A percentile compares a stretch with the other conserved stretches of the same genome.
Evolutionary conservation across 2,888 invertebrate species (phyloP).

Genomic region (Eulithis testata): DNA sequence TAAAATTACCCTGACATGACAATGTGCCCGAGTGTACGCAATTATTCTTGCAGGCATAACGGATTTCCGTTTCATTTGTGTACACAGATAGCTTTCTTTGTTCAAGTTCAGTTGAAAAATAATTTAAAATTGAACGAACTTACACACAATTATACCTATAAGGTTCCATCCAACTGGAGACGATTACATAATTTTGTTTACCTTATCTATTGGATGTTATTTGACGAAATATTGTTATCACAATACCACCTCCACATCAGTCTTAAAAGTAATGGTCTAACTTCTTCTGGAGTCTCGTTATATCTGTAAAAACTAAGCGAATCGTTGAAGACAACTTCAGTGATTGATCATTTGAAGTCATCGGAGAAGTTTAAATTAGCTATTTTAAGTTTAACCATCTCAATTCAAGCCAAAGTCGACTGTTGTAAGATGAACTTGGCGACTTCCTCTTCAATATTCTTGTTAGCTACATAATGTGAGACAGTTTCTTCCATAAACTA

Average conservation of each 20-base stretch:
- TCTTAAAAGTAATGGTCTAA: too few relatives aligned
- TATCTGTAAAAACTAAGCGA: conserved; percentile 22
- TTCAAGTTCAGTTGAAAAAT: too few relatives aligned
- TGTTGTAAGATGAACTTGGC: conserved; percentile 8
- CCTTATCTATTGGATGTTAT: too few relatives aligned
- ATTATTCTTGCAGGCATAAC: conserved; percentile 14
- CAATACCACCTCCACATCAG: too few relatives aligned
- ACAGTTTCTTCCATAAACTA: too few relatives aligned
- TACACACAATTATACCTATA: too few relatives aligned
- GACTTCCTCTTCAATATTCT: neutral
- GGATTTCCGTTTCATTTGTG: conserved; percentile 28
- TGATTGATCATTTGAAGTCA: conserved; percentile 21
- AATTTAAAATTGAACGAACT: too few relatives aligned
- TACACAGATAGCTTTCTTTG: conserved; percentile 3
- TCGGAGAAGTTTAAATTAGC: conserved; percentile 30
- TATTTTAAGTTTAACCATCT: conserved; percentile 23
- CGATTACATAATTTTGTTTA: too few relatives aligned
- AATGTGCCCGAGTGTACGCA: conserved; percentile 20
- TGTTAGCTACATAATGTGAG: too few relatives aligned
- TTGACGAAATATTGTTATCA: too few relatives aligned
- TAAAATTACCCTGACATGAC: conserved; percentile 39
- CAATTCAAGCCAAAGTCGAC: conserved; percentile 16
- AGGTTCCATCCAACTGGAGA: too few relatives aligned
- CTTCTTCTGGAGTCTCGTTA: conserved; percentile 12
- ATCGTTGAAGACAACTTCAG: conserved; percentile 14